phyloP scores from a whole-genome alignment of 2,113 vertebrate genomes.

The Onychorhynchus coronatus region DNA sequence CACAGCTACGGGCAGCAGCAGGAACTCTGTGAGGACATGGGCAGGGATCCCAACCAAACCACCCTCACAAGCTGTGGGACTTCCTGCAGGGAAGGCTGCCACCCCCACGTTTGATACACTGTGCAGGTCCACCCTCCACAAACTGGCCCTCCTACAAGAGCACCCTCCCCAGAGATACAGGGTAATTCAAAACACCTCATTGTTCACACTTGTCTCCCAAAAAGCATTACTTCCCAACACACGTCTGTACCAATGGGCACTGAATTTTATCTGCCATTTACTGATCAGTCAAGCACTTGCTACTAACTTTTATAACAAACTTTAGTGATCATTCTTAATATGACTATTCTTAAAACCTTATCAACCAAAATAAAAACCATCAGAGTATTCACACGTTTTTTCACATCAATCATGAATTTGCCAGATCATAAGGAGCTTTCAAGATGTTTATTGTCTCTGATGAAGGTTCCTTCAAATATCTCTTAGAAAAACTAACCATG shows the following conservation, averaged over 20 bases:
- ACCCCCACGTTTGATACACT: accelerated
- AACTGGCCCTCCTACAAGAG: neutral
- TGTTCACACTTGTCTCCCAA: neutral
- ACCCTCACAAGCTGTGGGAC: neutral
- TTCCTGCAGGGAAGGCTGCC: neutral
- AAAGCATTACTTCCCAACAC: neutral
- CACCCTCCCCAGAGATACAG: accelerated
- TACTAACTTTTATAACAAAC: neutral
- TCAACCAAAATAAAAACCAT: neutral
- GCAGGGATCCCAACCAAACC: neutral
- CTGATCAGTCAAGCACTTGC: neutral
- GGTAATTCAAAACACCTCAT: neutral
- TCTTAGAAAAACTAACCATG: neutral
- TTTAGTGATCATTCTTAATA: neutral
- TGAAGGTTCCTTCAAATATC: neutral
- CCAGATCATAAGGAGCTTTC: neutral
- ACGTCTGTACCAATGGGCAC: neutral
- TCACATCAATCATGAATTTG: neutral
- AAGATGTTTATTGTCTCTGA: neutral
- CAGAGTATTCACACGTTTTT: neutral
- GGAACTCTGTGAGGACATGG: accelerated
- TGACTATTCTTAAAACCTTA: neutral
- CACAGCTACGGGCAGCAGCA: neutral
- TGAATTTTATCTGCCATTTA: neutral
- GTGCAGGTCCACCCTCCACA: neutral